Conservation (phyloP, 2,797 vertebrate genomes). For the Buphagus erythrorhynchus region DNA sequence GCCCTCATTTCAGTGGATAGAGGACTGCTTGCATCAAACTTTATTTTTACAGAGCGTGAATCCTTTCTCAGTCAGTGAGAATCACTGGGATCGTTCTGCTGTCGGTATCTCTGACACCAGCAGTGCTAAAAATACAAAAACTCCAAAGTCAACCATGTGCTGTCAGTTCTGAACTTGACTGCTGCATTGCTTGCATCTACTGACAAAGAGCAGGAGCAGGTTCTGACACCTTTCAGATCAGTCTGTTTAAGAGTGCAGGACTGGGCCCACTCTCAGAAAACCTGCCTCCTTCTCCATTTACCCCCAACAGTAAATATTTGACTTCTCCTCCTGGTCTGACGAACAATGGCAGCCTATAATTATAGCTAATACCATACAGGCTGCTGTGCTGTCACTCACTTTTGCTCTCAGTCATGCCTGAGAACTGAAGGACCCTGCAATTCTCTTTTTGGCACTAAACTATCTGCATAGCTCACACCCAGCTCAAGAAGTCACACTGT, state of each 20-base stretch:
- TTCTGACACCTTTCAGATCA: neutral
- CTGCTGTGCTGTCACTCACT: neutral
- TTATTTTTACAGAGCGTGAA: constrained; percentile 33
- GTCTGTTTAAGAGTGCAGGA: neutral
- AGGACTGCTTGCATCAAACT: neutral
- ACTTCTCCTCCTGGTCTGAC: neutral
- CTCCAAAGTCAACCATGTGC: neutral
- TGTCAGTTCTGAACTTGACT: neutral
- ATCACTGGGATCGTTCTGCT: constrained; percentile 21
- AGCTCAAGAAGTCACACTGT: neutral
- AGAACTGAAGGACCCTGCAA: neutral
- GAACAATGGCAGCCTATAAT: neutral
- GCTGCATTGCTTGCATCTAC: neutral
- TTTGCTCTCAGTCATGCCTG: neutral
- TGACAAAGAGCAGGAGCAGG: neutral
- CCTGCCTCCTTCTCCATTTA: neutral
- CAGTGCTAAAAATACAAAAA: constrained; percentile 38
- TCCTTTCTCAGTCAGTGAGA: constrained; percentile 18
- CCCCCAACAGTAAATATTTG: neutral
- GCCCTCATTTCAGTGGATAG: neutral
- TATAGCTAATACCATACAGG: neutral
- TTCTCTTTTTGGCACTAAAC: neutral
- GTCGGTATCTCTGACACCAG: neutral
- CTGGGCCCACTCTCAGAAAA: neutral
- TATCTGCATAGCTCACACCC: neutral